Evolutionary conservation across 2,113 vertebrate genomes (phyloP).

Genomic region (Galeopterus variegatus): DNA sequence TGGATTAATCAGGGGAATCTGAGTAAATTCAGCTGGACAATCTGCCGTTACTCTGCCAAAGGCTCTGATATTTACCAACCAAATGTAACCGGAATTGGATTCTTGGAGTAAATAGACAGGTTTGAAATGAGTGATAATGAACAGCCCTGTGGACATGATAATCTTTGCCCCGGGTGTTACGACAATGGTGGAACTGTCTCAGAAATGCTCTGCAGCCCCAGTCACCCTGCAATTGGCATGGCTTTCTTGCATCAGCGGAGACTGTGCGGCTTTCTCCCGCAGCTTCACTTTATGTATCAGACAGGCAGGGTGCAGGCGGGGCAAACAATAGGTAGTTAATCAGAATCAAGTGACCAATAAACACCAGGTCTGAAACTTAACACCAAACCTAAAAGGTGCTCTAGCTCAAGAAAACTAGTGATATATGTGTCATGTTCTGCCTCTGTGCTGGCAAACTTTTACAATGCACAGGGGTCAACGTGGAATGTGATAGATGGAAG

Average conservation of each 20-base stretch:
- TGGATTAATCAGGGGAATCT: conserved; percentile 79
- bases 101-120: conserved; percentile 80
- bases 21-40: conserved; percentile 80
- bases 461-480: conserved; percentile 68
- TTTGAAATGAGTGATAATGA: conserved; percentile 70
- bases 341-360: conserved; percentile 73
- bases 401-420: conserved; percentile 76
- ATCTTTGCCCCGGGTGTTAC: conserved; percentile 14
- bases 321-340: conserved; percentile 65
- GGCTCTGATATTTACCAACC: conserved; percentile 84
- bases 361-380: conserved; percentile 72
- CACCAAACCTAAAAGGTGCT: conserved; percentile 55
- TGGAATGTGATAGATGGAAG: conserved; percentile 59
- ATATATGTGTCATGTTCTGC: conserved; percentile 32
- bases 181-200: not conserved
- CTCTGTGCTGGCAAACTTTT: conserved; percentile 63
- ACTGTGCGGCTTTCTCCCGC: not conserved
- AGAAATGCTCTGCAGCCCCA: not conserved
- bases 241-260: not conserved
- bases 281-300: not conserved
- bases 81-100: conserved; percentile 76
- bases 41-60: conserved; percentile 81
- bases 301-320: not conserved
- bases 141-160: not conserved
- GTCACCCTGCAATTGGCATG: not conserved